Conservation (phyloP, 2,113 vertebrate species). For the Climacteris rufus region DNA sequence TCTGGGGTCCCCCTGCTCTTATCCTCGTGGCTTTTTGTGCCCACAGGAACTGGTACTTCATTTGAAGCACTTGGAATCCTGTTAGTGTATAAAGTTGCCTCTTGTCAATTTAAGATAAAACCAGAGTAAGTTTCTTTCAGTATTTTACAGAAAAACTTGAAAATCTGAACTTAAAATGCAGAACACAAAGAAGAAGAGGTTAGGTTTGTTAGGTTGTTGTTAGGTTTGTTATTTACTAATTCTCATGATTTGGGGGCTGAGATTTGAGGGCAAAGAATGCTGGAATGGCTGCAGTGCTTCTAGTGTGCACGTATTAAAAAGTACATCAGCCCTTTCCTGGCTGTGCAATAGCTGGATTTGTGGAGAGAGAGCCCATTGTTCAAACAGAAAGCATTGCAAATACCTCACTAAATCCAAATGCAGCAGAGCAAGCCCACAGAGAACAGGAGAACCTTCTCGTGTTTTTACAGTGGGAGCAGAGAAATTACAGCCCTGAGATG, state of each 20-base stretch:
- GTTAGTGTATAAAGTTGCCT: background rate
- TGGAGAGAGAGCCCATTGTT: conserved; percentile 43
- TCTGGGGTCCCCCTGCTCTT: background rate
- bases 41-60: background rate
- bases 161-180: background rate
- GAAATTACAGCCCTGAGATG: background rate
- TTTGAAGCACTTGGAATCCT: background rate
- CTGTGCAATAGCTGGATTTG: conserved; percentile 50
- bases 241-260: background rate
- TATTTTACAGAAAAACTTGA: background rate
- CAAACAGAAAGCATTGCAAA: conserved; percentile 54
- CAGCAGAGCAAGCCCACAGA: background rate
- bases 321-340: conserved; percentile 35
- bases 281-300: background rate
- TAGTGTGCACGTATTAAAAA: background rate
- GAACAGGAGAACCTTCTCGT: conserved; percentile 30
- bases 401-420: conserved; percentile 19
- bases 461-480: background rate
- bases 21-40: background rate
- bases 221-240: background rate
- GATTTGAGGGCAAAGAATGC: background rate
- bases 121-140: background rate
- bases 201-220: background rate
- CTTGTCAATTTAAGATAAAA: background rate
- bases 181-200: background rate